Conservation (phyloP, 2,888 invertebrate genomes). For the Drosophila differens region DNA sequence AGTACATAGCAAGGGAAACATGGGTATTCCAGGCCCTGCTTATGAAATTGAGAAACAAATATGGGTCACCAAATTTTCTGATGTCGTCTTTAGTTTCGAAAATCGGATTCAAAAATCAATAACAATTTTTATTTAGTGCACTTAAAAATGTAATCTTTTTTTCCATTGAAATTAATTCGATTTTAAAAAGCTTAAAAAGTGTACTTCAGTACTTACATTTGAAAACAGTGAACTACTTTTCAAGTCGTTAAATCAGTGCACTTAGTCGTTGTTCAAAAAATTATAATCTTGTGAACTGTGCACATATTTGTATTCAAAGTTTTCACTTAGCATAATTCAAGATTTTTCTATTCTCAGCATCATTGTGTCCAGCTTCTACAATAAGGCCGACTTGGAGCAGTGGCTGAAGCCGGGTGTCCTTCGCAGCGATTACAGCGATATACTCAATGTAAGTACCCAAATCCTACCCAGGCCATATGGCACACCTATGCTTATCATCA, state of each 20-base stretch:
- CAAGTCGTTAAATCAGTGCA: not conserved
- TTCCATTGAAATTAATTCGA: too few relatives aligned
- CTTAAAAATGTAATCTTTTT: too few relatives aligned
- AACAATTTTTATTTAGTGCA: too few relatives aligned
- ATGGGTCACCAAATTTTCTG: not conserved
- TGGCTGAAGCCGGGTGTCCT: slow-evolving; percentile 90
- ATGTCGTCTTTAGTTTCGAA: not conserved
- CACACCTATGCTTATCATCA: not conserved
- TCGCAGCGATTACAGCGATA: slow-evolving; percentile 89
- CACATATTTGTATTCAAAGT: not conserved
- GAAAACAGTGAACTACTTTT: not conserved
- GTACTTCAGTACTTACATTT: not conserved
- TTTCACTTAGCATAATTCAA: not conserved
- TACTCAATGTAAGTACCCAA: slow-evolving; percentile 86
- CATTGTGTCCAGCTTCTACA: slow-evolving; percentile 93
- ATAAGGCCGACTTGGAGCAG: slow-evolving; percentile 93
- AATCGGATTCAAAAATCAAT: not conserved
- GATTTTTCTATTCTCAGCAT: slow-evolving; percentile 87
- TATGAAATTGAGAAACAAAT: not conserved
- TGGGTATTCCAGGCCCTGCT: not conserved
- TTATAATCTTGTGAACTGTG: not conserved
- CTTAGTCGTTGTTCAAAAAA: not conserved
- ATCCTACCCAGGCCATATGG: not conserved
- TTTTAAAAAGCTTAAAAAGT: not conserved
- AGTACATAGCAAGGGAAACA: slow-evolving; percentile 79